Conservation (phyloP, 2,113 vertebrate genomes). For the Azemiops feae region DNA sequence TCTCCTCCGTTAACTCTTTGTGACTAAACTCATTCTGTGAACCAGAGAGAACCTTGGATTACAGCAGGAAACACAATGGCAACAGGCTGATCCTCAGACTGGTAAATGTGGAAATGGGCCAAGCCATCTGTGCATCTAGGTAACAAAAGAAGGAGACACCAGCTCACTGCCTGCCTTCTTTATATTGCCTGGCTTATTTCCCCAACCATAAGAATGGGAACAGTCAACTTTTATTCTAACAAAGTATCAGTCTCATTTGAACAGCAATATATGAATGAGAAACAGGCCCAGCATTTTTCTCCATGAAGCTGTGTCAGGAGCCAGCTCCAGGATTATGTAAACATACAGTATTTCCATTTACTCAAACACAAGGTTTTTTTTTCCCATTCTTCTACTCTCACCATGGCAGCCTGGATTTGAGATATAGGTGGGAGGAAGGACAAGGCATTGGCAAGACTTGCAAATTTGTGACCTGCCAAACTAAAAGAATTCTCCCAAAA, state of each 20-base stretch:
- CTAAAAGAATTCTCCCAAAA: neutral
- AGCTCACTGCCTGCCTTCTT: neutral
- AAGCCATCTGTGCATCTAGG: neutral
- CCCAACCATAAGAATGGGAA: neutral
- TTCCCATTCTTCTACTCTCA: neutral
- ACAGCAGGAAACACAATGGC: constrained; percentile 8
- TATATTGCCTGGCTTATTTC: neutral
- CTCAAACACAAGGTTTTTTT: neutral
- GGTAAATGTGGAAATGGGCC: neutral
- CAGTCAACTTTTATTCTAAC: neutral
- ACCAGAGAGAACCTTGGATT: constrained; percentile 44
- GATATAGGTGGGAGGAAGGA: neutral
- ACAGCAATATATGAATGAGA: neutral
- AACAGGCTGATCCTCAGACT: neutral
- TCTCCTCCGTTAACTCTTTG: constrained; percentile 53
- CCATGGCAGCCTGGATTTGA: neutral
- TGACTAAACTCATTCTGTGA: constrained; percentile 43
- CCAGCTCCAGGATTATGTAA: neutral
- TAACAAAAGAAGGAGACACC: neutral
- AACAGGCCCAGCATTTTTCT: neutral
- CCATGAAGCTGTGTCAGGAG: neutral
- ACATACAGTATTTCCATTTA: neutral
- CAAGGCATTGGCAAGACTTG: neutral
- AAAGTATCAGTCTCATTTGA: neutral
- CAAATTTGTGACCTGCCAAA: neutral